phyloP scores from a whole-genome alignment of 2,113 vertebrate genomes.

The Rutilus rutilus region DNA sequence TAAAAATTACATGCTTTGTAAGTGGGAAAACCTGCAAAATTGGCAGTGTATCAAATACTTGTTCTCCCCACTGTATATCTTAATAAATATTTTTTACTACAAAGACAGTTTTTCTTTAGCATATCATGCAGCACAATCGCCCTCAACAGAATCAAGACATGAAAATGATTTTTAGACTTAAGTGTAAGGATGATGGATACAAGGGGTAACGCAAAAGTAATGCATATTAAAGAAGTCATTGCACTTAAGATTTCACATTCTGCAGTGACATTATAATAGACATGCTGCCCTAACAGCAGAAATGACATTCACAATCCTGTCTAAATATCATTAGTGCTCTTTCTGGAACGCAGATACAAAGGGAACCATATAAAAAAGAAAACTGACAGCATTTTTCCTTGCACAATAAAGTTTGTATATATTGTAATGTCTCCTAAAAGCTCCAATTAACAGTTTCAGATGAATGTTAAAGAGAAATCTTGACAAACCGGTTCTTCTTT shows the following conservation, averaged over 20 bases:
- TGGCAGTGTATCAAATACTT: too few species aligned
- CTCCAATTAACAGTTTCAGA: not conserved
- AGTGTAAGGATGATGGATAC: not conserved
- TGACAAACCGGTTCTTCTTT: not conserved
- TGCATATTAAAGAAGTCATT: not conserved
- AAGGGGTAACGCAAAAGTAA: not conserved
- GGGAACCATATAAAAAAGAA: not conserved
- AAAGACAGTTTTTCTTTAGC: not conserved
- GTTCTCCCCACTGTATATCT: too few species aligned
- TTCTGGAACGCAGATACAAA: not conserved
- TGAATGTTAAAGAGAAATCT: not conserved
- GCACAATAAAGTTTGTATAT: not conserved
- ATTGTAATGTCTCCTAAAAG: constrained; percentile 8
- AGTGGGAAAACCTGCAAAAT: too few species aligned
- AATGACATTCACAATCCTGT: constrained; percentile 8
- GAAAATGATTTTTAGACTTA: not conserved
- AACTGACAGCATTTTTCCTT: not conserved
- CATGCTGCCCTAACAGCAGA: constrained; percentile 4
- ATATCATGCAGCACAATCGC: not conserved
- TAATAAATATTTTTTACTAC: not conserved
- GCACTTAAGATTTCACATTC: constrained; percentile 25
- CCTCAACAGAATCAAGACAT: not conserved
- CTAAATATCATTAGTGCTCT: constrained; percentile 28
- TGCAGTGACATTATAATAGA: constrained; percentile 29
- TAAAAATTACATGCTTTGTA: too few species aligned